Base-by-base conservation (phyloP, 2,888 invertebrate genomes). In the Melanargia galathea region DNA sequence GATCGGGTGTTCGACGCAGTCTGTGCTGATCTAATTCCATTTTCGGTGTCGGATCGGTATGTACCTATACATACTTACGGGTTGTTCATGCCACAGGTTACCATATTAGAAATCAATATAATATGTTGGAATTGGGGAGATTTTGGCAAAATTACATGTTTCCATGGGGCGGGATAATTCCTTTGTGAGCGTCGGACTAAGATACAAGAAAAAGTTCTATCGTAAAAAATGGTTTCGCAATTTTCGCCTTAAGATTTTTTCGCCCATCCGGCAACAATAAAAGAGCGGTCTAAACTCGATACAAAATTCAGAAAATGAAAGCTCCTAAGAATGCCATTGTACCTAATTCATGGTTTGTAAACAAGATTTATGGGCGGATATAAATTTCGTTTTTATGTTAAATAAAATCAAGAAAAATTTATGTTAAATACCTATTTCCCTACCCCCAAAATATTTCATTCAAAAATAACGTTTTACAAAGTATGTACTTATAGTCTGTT, bases 271-370 rank as follows among this genome's bases (percentile, higher is more conserved):
- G 46, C 33, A 20, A 24, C n/a, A 46, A 58, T 46, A 58, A 56
- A 56, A 58, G n/a, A 33, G 58, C 22, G 33, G 43, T 46, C 35
- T 22, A 46, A 57, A 57, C 58, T 58, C 58, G 58, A 58, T 58
- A 58, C 48, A 58, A 48, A 58, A 58, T 58, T 58, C 48, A 48
- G 48, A 58, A 58, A 58, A 58, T 48, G 46, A 58, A 48, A 57
- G 57, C 57, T 46, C 33, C 46, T 20, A 43, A 57, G 57, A 57
- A 46, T 46, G 46, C 57, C 57, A 35, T 57, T 38, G 35, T 58
- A 20, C 57, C 46, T 58, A 58, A 48, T 58, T 58, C 58, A 58
- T 58, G 58, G 58, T 58, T 58, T 58, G 58, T 58, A 48, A 48
- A 58, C 48, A 58, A 58, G 58, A 58, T 58, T 58, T 58, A 58